A percentile compares a stretch with the other conserved stretches of the same genome.
These are phyloP conservation scores for Linyphia triangularis DNA, from an alignment of 2,888 invertebrate species.

Conservation along the genomic window DNA sequence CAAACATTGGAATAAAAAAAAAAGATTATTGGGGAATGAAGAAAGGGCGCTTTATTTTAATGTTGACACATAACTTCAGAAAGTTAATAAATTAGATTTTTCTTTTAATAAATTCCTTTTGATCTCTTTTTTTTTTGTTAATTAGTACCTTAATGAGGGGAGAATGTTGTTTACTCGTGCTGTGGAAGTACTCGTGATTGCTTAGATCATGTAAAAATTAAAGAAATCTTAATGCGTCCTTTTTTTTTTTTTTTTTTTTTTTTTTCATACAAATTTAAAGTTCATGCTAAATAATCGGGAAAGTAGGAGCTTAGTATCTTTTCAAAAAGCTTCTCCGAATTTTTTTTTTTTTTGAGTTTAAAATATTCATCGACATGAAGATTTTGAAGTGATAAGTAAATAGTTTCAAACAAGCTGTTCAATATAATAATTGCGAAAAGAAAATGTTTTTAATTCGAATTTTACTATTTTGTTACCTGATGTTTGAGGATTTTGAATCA, in stretches of 20 bases:
- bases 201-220: not conserved
- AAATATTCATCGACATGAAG: not conserved
- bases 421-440: too few species aligned
- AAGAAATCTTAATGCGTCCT: too few species aligned
- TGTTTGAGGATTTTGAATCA: too few species aligned
- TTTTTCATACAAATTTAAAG: not conserved
- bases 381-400: not conserved
- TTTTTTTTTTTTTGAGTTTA: not conserved
- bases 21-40: not conserved
- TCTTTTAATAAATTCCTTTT: not conserved
- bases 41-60: not conserved
- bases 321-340: not conserved
- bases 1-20: conserved; percentile 10
- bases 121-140: not conserved
- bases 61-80: not conserved
- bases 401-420: not conserved
- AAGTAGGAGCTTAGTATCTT: not conserved
- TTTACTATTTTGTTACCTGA: too few species aligned
- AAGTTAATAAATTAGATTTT: conserved; percentile 3
- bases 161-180: not conserved
- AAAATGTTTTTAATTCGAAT: too few species aligned
- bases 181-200: not conserved
- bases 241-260: not conserved
- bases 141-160: not conserved
- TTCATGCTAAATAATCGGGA: not conserved